These are phyloP conservation scores for Pteronotus mesoamericanus DNA, from an alignment of 2,797 vertebrate species.

Conservation along the genomic window DNA sequence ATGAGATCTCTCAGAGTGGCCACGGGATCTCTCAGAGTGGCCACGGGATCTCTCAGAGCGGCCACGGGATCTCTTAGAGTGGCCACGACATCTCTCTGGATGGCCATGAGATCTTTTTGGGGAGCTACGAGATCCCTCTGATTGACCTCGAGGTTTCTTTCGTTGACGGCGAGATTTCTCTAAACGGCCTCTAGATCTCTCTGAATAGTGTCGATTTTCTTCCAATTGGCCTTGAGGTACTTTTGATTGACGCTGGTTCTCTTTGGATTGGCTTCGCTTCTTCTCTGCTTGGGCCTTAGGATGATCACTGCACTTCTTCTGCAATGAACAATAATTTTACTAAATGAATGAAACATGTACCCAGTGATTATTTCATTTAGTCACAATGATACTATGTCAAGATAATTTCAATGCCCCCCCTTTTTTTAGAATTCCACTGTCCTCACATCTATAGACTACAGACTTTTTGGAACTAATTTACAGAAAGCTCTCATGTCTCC, in stretches of 20 bases:
- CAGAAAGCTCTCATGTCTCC: neutral
- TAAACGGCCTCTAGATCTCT: neutral
- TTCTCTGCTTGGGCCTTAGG: neutral
- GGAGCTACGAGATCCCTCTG: neutral
- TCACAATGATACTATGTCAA: neutral
- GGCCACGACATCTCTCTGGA: neutral
- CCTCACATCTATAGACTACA: neutral
- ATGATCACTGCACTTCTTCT: neutral
- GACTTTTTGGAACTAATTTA: neutral
- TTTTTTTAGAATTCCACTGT: neutral
- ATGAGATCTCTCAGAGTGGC: no score
- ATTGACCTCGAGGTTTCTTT: neutral
- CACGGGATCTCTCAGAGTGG: neutral
- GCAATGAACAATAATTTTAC: neutral
- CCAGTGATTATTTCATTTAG: neutral
- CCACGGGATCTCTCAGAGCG: neutral
- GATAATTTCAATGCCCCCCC: neutral
- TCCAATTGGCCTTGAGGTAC: neutral
- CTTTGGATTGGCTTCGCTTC: neutral
- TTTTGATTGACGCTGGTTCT: neutral
- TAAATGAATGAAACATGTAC: conserved; percentile 19
- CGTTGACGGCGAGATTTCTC: neutral
- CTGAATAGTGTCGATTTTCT: neutral
- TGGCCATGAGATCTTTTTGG: neutral
- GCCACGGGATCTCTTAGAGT: neutral